Evolutionary conservation across 2,113 vertebrate species (phyloP), one percentile per base, ranked within the genome.

Genomic region (Zingel zingel): DNA sequence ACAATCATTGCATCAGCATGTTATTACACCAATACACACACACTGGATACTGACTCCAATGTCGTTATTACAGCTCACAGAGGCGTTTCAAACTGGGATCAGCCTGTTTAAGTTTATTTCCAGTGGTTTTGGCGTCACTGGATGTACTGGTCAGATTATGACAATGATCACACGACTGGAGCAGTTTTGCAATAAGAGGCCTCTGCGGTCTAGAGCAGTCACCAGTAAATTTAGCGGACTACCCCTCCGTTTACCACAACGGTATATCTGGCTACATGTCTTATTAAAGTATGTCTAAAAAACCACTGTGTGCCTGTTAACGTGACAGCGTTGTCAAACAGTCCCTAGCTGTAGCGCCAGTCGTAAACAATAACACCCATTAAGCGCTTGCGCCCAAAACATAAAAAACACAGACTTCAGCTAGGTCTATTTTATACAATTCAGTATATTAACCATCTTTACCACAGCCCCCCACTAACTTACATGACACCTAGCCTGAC

Each of bases 141-240:
- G 33, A 53, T 57, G 63, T 30, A 25, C 6, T 14, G 25, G 23
- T 54, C 59, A 65, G 56, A 50, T 1, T 18, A 47, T n/a, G 65
- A 74, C 72, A 50, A 19, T 15, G 39, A 33, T 79, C 62, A 82
- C 83, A 78, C 43, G 68, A 62, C 70, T 50, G 47, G 12, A 23
- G 67, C 18, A 27, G 73, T 87, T 82, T 81, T 68, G 69, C 76
- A 89, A 85, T 65, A 77, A 45, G 25, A 33, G 65, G 74, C 67
- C 53, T 43, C 57, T 33, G 66, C 23, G 16, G 66, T 39, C 13
- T 5, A 0, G 1, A 21, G 13, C 27, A 62, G 30, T 9, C 3
- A 21, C 21, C 6, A 25, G 33, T 15, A 43, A 10, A 51, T 23
- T 3, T 0, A 48, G 14, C n/a, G 1, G 4, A 5, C 4, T 13